Evolutionary conservation across 2,888 invertebrate species (phyloP).

Genomic region (Lithophane socia): DNA sequence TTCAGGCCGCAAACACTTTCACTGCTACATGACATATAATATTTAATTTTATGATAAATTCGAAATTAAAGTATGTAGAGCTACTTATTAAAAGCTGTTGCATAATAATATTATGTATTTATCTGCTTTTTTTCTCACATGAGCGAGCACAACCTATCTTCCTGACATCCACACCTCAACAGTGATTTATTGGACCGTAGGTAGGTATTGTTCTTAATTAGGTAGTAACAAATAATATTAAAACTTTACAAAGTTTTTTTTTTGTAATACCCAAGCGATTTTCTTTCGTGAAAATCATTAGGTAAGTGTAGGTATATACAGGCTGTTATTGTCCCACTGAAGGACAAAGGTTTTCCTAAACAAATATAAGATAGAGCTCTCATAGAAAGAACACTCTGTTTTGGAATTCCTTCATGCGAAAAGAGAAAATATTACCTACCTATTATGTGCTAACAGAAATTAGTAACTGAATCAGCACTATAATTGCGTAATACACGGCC

Average conservation of each 20-base stretch:
- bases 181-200: not conserved
- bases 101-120: no score
- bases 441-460: not conserved
- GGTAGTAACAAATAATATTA: no score
- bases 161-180: not conserved
- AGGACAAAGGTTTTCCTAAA: not conserved
- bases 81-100: no score
- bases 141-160: not conserved
- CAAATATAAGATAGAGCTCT: not conserved
- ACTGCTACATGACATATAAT: no score
- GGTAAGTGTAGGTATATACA: no score
- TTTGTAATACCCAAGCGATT: not conserved
- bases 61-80: not conserved
- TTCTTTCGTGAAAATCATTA: not conserved
- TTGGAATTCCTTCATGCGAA: not conserved
- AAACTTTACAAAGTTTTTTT: no score
- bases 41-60: not conserved
- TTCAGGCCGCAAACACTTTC: not conserved
- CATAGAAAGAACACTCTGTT: not conserved
- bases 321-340: not conserved
- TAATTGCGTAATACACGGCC: no score
- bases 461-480: constrained; percentile 9
- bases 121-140: constrained; percentile 1
- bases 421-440: not conserved
- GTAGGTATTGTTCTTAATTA: no score